Base-by-base conservation (phyloP, 2,797 vertebrate species). In the Merluccius polli region DNA sequence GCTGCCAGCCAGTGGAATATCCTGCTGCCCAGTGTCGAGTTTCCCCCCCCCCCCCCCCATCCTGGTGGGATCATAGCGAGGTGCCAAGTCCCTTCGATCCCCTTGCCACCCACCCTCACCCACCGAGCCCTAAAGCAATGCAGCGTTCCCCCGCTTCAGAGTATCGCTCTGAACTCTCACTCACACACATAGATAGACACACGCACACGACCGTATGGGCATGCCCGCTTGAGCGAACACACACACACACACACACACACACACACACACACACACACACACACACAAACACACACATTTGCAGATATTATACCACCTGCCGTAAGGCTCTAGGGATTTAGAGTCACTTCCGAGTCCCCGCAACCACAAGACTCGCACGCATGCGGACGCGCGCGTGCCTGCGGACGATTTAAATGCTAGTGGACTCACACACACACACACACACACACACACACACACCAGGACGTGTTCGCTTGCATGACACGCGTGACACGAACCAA, bases 21-120 rank as follows among this genome's bases (percentile, higher is more conserved):
- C 86, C 86, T 87, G 86, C 82, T 87, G 86, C 82, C 84, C 69
- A 78, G 91, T 92, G 90, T 92, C 82, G 71, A 84, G 87, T 92
- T 92, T 87, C 90, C 63, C 48, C 18, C 48, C 18, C 3, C 48
- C 48, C 4, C 18, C 48, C 48, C 79, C 79, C 76, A 67, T 86
- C 85, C 83, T 85, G 89, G 89, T 77, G 81, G 85, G 83, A 89
- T 90, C 81, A 84, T 38, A 79, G 85, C 44, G 83, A 83, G 79
- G 86, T 89, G 87, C 88, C 90, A 91, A 90, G 88, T 81, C 79
- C 38, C 41, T 13, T 0, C 41, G 4, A 12, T 12, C 12, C 41
- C 15, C 41, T 7, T 18, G 18, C 41, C 41, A 3, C 33, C 15
- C 69, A 69, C 77, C 32, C 83, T 85, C 79, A 79, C 41, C 83